Conservation (phyloP, 2,888 invertebrate genomes). For the Ornithoptera priamus region DNA sequence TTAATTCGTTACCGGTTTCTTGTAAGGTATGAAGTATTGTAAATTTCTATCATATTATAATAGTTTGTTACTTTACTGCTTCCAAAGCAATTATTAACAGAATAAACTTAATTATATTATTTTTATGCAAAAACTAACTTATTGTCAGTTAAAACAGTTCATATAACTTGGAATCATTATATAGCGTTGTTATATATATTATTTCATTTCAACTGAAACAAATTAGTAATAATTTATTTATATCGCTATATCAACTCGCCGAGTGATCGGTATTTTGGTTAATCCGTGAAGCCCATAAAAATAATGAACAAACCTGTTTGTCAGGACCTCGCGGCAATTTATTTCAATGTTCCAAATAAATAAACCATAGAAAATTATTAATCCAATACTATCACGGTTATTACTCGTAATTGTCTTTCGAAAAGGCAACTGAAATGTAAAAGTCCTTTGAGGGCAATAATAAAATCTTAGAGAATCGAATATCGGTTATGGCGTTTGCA, state of each 20-base stretch:
- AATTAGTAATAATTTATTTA: constrained; percentile 9
- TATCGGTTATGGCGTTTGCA: constrained; percentile 29
- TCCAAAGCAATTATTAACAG: too few relatives aligned
- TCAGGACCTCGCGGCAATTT: constrained; percentile 20
- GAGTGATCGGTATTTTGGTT: constrained; percentile 13
- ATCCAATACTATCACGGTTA: constrained; percentile 6
- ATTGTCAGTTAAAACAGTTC: not conserved
- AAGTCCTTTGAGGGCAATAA: constrained; percentile 29
- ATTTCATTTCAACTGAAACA: not conserved
- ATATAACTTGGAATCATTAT: not conserved
- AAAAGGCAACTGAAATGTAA: constrained; percentile 9
- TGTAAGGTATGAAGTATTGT: not conserved
- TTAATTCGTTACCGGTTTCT: not conserved
- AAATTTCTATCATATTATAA: not conserved
- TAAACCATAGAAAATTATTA: constrained; percentile 18
- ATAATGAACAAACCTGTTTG: constrained; percentile 24
- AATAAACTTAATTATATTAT: too few relatives aligned
- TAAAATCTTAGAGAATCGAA: constrained; percentile 29
- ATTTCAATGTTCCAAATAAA: constrained; percentile 18
- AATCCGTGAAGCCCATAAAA: constrained; percentile 15
- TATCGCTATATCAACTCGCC: constrained; percentile 5
- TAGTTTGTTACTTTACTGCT: not conserved
- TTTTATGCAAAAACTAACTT: not conserved
- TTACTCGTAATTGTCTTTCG: constrained; percentile 1
- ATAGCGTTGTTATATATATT: not conserved